Conservation (phyloP, 2,888 invertebrate species). For the Phasia obesa region DNA sequence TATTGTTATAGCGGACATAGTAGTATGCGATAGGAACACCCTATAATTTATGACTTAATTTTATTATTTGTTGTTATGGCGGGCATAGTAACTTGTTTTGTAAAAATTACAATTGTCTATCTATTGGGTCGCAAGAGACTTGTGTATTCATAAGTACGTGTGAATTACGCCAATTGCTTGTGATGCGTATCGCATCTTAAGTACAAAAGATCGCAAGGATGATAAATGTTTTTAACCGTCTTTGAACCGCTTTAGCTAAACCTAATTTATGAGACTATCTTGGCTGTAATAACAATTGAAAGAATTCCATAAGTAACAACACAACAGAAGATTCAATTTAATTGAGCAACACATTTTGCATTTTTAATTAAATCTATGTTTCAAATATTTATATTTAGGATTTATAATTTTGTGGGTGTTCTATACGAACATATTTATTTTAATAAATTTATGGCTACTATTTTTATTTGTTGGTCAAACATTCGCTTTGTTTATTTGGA, state of each 20-base stretch:
- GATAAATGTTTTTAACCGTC: background rate
- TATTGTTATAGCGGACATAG: too few species aligned
- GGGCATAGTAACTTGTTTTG: too few species aligned
- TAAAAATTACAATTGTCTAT: too few species aligned
- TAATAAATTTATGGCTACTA: background rate
- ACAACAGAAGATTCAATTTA: background rate
- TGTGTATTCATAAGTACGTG: too few species aligned
- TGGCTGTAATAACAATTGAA: background rate
- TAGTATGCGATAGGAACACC: too few species aligned
- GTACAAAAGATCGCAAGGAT: background rate
- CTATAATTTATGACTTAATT: too few species aligned
- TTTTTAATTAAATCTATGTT: slow-evolving; percentile 15
- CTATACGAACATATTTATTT: too few species aligned
- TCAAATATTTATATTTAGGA: background rate
- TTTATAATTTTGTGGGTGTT: background rate
- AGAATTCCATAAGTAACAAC: background rate
- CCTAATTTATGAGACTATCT: background rate
- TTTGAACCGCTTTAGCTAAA: background rate
- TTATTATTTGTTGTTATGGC: too few species aligned
- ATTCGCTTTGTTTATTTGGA: background rate
- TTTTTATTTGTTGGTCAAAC: background rate
- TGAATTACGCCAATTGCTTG: too few species aligned
- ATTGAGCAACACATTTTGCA: slow-evolving; percentile 38
- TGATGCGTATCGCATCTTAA: too few species aligned
- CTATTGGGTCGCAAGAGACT: too few species aligned